A percentile compares a stretch with the other conserved stretches of the same genome.
phyloP scores from a whole-genome alignment of 1,140 invertebrate genomes.

The Aphelenchoides besseyi region DNA sequence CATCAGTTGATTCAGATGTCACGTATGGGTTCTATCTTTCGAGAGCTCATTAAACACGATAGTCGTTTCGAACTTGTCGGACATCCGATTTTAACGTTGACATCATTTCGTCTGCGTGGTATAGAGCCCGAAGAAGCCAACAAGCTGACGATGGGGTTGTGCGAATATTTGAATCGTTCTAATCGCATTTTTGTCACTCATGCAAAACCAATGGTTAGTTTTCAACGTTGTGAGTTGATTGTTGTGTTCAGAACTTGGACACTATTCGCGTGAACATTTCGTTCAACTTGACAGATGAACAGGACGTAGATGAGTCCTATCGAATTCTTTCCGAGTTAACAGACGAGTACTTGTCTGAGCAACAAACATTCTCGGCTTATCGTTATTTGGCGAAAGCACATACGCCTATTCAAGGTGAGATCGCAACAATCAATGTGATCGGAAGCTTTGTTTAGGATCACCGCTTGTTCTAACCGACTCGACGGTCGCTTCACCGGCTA shows the following conservation, averaged over 20 bases:
- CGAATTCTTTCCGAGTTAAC: background rate
- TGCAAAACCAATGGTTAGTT: background rate
- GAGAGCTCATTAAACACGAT: background rate
- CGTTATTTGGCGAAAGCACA: background rate
- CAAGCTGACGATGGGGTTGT: background rate
- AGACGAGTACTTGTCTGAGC: constrained; percentile 5
- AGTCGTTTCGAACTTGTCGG: constrained; percentile 13
- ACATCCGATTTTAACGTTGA: background rate
- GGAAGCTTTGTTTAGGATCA: too few relatives aligned
- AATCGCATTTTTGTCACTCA: background rate
- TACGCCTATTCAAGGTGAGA: background rate
- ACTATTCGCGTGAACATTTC: background rate
- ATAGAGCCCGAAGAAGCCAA: background rate
- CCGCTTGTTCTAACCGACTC: too few relatives aligned
- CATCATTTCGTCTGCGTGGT: background rate
- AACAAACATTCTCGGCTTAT: background rate
- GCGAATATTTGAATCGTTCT: constrained; percentile 14
- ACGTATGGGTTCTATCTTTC: background rate
- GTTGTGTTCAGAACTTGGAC: background rate
- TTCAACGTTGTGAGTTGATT: background rate
- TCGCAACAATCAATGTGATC: too few relatives aligned
- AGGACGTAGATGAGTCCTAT: constrained; percentile 6
- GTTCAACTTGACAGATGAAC: background rate
- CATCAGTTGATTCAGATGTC: background rate
- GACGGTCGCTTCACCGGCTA: too few relatives aligned